Percentiles rank a stretch among this genome's conserved stretches.
Conservation (phyloP, 2,888 invertebrate genomes). For the Corythucha ciliata region DNA sequence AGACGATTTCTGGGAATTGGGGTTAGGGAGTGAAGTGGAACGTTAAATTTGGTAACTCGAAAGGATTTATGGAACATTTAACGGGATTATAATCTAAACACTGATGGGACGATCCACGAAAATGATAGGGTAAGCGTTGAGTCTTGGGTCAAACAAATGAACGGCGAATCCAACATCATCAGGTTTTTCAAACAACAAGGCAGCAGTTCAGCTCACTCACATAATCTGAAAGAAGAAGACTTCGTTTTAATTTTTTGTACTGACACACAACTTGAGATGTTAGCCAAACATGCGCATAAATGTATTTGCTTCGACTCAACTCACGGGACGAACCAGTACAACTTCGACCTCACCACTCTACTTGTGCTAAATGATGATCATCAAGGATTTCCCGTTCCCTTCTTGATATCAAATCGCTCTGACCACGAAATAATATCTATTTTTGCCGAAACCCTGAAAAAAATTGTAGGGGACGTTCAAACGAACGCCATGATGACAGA, state of each 20-base stretch:
- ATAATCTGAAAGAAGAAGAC: conserved; percentile 31
- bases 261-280: conserved; percentile 29
- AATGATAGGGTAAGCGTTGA: no score
- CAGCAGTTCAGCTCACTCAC: conserved; percentile 16
- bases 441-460: not conserved
- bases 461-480: no score
- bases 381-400: conserved; percentile 33
- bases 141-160: not conserved
- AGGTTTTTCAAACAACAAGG: conserved; percentile 32
- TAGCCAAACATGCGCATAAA: conserved; percentile 31
- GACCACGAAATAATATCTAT: conserved; percentile 1
- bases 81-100: no score
- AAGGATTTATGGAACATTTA: no score
- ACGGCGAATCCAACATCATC: not conserved
- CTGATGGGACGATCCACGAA: no score
- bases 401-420: conserved; percentile 29
- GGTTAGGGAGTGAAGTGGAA: no score
- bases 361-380: conserved; percentile 33
- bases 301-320: conserved; percentile 35
- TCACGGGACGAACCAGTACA: conserved; percentile 31
- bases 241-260: conserved; percentile 35
- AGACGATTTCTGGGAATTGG: no score
- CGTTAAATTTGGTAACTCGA: no score
- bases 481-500: conserved; percentile 35
- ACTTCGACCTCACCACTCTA: conserved; percentile 31